Evolutionary conservation across 2,113 vertebrate genomes (phyloP).

Genomic region (Lagopus leucura): DNA sequence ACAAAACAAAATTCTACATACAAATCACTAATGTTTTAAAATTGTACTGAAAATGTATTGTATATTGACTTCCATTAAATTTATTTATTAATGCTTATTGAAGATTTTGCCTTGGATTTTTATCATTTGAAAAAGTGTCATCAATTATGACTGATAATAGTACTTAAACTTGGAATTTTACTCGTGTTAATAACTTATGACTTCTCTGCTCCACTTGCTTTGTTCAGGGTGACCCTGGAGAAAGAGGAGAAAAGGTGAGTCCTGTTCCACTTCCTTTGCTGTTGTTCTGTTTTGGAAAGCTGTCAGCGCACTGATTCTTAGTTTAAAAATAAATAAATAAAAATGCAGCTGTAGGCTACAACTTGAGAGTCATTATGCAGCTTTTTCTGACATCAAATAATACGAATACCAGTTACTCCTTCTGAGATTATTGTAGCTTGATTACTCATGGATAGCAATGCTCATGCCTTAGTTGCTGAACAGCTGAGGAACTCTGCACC

Average conservation of each 20-base stretch:
- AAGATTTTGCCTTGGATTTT: neutral
- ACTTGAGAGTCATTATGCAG: neutral
- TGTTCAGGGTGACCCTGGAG: constrained; percentile 93
- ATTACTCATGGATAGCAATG: neutral
- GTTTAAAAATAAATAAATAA: neutral
- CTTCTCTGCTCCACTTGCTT: constrained; percentile 58
- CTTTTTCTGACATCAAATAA: neutral
- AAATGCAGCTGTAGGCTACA: neutral
- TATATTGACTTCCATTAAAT: neutral
- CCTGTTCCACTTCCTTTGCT: neutral
- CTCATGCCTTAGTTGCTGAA: neutral
- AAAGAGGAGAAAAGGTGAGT: constrained; percentile 94
- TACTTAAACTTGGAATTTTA: neutral
- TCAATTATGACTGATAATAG: neutral
- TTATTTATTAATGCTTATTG: neutral
- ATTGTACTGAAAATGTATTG: neutral
- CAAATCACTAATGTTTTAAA: neutral
- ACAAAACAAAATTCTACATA: neutral
- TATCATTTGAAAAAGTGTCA: neutral
- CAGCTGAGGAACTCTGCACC: neutral
- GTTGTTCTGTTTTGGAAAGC: neutral
- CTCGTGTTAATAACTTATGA: neutral
- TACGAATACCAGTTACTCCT: neutral
- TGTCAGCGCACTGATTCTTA: neutral
- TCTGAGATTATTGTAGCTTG: neutral